Evolutionary conservation across 2,888 invertebrate species (phyloP), one percentile per base, ranked within the genome.

Genomic region (Drosophila leonis): DNA sequence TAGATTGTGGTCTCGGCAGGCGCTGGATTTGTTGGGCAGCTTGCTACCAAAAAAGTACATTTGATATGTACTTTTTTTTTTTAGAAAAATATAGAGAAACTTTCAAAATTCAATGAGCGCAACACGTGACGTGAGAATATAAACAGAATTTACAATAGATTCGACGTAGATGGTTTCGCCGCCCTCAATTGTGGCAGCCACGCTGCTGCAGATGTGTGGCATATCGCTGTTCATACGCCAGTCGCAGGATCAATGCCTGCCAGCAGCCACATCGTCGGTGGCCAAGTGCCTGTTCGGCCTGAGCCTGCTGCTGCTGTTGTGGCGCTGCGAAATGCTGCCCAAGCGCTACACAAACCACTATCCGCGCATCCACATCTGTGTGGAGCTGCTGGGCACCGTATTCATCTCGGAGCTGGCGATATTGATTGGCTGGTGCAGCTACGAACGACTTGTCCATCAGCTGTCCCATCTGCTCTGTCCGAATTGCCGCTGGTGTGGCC

Each of bases 371-470:
- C 52, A 56, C 42, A 51, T 39, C 27, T 39, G 48, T 4, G 44
- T 48, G 10, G 86, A 82, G 52, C 49, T 80, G 24, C 39, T 85
- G 64, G 48, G 51, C 54, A 82, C 74, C 27, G 54, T 83, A 37
- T 62, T 74, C 29, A 13, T 71, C 29, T 48, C 70, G 31, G 86
- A 80, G 39, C 60, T 83, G 44, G 20, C 70, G 12, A 48, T 74
- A 6, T 33, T 65, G 8, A 3, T 69, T 12, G 71, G 60, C 12
- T 86, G 86, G 86, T 78, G 65, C 8, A 52, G 55, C 29, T 64
- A 65, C 49, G 75, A 80, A 41, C 66, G 78, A 1, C n/a, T 80
- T 0, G 33, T 66, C 29, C 56, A 64, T 8, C 63, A 51, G 24
- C n/a, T 69, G 12, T 61, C 66, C 42, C 29, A 52, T 0, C 24